phyloP scores from a whole-genome alignment of 1,140 invertebrate genomes.

The Megathymus violae region DNA sequence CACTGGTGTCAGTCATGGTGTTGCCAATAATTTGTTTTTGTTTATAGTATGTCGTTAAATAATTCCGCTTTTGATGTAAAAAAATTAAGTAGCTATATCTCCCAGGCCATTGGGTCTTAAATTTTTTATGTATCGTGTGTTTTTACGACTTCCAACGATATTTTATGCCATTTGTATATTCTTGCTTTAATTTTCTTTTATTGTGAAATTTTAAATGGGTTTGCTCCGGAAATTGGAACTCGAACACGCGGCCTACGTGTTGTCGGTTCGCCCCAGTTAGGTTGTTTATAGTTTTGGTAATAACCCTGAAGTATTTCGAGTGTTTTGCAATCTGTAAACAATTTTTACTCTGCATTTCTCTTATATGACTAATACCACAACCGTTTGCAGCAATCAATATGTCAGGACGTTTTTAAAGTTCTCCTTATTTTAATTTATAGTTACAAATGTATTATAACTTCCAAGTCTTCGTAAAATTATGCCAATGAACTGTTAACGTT shows the following conservation, averaged over 20 bases:
- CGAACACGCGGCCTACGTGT: constrained; percentile 50
- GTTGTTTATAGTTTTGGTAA: constrained; percentile 56
- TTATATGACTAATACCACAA: constrained; percentile 2
- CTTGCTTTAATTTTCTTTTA: constrained; percentile 20
- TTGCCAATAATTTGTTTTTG: constrained; percentile 58
- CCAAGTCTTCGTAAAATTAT: too few species aligned
- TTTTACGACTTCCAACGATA: too few species aligned
- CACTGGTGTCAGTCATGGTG: constrained; percentile 40
- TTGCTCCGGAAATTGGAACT: constrained; percentile 45
- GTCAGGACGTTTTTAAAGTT: too few species aligned
- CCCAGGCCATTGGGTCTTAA: constrained; percentile 22
- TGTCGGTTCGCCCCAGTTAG: constrained; percentile 49
- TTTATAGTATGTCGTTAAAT: constrained; percentile 51
- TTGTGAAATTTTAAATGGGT: constrained; percentile 29
- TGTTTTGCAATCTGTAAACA: constrained; percentile 34
- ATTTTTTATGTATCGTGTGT: constrained; percentile 19
- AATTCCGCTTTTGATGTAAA: constrained; percentile 36
- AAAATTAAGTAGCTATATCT: constrained; percentile 16
- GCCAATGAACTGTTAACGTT: too few species aligned
- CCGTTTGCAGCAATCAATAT: background rate
- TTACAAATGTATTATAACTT: too few species aligned
- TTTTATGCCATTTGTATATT: constrained; percentile 18
- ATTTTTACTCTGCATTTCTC: constrained; percentile 25
- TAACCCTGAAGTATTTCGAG: constrained; percentile 59
- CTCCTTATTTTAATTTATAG: too few species aligned